phyloP scores from a whole-genome alignment of 2,888 invertebrate genomes.

The Eulithis testata region DNA sequence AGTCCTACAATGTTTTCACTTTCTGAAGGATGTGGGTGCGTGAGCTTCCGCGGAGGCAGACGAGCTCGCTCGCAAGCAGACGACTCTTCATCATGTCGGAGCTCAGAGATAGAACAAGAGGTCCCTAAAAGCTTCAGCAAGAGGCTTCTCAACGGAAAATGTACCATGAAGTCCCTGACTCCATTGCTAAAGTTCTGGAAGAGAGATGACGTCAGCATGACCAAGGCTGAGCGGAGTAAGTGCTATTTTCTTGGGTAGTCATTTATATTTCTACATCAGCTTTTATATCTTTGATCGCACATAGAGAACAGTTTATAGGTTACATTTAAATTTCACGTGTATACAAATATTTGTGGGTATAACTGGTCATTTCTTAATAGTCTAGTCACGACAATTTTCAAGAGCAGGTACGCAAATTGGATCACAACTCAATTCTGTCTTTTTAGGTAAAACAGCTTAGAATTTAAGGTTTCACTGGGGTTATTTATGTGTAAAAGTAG shows the following conservation, averaged over 20 bases:
- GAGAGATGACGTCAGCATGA: slow-evolving; percentile 89
- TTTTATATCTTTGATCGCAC: too few species aligned
- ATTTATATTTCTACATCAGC: too few species aligned
- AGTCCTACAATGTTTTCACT: slow-evolving; percentile 80
- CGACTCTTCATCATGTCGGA: slow-evolving; percentile 78
- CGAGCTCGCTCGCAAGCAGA: slow-evolving; percentile 72
- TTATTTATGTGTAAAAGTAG: slow-evolving; percentile 8
- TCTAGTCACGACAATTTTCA: background rate
- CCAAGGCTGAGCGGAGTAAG: slow-evolving; percentile 91
- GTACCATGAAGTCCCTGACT: slow-evolving; percentile 82
- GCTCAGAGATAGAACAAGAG: slow-evolving; percentile 81
- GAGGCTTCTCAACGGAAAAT: slow-evolving; percentile 71
- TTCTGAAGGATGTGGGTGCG: slow-evolving; percentile 79
- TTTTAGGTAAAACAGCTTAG: slow-evolving; percentile 48
- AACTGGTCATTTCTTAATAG: background rate
- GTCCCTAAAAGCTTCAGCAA: slow-evolving; percentile 71
- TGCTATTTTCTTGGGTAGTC: slow-evolving; percentile 26
- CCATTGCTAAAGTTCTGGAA: slow-evolving; percentile 88
- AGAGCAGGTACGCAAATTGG: slow-evolving; percentile 52
- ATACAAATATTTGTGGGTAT: background rate
- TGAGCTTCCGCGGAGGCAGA: slow-evolving; percentile 72
- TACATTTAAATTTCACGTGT: background rate
- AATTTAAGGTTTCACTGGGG: slow-evolving; percentile 46
- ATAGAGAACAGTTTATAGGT: too few species aligned
- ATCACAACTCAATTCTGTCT: slow-evolving; percentile 46